A percentile compares a stretch with the other conserved stretches of the same genome.
Conservation (phyloP, 2,888 invertebrate species). For the Campaea margaritaria region DNA sequence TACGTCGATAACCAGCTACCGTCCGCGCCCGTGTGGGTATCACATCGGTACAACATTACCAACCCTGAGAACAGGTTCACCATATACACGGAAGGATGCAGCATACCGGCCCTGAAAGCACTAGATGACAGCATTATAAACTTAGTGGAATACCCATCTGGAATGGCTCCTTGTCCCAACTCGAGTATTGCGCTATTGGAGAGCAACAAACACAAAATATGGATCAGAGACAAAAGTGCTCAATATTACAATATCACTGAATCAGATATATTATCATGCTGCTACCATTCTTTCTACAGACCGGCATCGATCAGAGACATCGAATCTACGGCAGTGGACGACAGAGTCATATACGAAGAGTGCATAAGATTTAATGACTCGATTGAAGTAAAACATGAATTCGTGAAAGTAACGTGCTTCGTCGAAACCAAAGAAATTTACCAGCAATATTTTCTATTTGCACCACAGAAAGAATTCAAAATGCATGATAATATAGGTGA, state of each 20-base stretch:
- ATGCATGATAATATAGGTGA: conserved; percentile 28
- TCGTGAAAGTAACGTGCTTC: conserved; percentile 86
- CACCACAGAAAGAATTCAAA: conserved; percentile 65
- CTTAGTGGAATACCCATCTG: conserved; percentile 30
- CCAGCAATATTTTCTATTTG: conserved; percentile 87
- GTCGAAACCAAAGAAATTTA: conserved; percentile 73
- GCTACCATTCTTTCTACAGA: conserved; percentile 78
- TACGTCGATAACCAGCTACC: conserved; percentile 19
- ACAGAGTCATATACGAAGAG: conserved; percentile 64
- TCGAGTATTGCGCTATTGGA: conserved; percentile 62
- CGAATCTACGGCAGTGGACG: conserved; percentile 52
- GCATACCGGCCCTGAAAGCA: conserved; percentile 85
- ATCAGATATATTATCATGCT: conserved; percentile 76
- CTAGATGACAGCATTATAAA: conserved; percentile 77
- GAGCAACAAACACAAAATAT: conserved; percentile 83
- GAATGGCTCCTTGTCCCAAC: conserved; percentile 26
- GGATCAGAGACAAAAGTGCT: conserved; percentile 72
- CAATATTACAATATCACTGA: conserved; percentile 75
- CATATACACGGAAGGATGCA: conserved; percentile 86
- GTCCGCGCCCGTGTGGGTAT: conserved; percentile 7
- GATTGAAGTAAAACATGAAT: conserved; percentile 82
- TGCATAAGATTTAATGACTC: conserved; percentile 74
- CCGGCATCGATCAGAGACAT: conserved; percentile 35
- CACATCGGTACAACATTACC: conserved; percentile 12
- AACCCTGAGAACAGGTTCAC: conserved; percentile 54